Conservation (phyloP, 2,113 vertebrate genomes). For the Ictalurus punctatus region DNA sequence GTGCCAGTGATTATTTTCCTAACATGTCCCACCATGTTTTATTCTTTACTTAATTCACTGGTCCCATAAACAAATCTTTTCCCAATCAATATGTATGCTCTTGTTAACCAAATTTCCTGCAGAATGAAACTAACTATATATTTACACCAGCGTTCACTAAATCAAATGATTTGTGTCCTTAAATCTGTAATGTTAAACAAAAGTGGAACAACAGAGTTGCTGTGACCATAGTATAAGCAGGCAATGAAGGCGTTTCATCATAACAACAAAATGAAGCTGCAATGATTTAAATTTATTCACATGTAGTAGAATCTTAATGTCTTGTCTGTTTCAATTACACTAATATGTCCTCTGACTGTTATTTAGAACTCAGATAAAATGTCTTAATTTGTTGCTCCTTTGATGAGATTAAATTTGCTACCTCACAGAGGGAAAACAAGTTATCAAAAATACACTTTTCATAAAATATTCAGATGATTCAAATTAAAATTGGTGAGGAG, state of each 20-base stretch:
- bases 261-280: not conserved
- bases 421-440: slow-evolving; percentile 13
- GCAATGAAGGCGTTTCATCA: not conserved
- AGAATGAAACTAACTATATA: not conserved
- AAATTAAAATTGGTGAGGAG: not conserved
- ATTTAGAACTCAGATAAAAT: slow-evolving; percentile 35
- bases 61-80: not conserved
- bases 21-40: not conserved
- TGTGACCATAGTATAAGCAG: not conserved
- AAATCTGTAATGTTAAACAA: not conserved
- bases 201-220: not conserved
- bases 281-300: slow-evolving; percentile 20
- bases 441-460: slow-evolving; percentile 16
- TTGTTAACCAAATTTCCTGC: not conserved
- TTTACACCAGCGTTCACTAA: not conserved
- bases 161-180: not conserved
- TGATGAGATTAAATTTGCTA: slow-evolving; percentile 44
- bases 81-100: not conserved
- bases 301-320: slow-evolving; percentile 14
- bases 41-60: not conserved
- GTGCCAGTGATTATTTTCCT: not conserved
- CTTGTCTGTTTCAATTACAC: slow-evolving; percentile 36
- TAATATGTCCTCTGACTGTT: slow-evolving; percentile 17
- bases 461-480: slow-evolving; percentile 38
- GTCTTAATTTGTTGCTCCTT: slow-evolving; percentile 33